Base-by-base conservation (phyloP, 2,797 vertebrate species). In the Capromys pilorides region DNA sequence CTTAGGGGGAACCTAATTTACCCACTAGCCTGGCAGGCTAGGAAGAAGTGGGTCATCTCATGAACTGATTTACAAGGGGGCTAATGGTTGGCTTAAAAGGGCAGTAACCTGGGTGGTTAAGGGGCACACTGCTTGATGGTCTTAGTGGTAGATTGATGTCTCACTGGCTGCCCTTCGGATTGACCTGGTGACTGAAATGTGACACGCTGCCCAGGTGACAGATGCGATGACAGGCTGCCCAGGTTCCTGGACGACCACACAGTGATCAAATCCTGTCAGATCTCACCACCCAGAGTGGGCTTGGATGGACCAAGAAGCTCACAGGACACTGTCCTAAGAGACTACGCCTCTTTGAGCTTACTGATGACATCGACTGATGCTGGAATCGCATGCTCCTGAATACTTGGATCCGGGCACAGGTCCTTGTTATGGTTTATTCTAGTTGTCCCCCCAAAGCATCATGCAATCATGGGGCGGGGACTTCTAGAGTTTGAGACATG, bases 241-340 rank as follows among this genome's bases (percentile, higher is more conserved):
- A 19, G 45, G 19, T 6, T 33, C 33, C 71, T 24, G 62, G 39
- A 80, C 39, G 80, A 14, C 2, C 6, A 59, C 28, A 33, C 0
- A 54, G 67, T 71, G 69, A 26, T 19, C 45, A 81, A 90, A 13
- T 26, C n/a, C 36, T 2, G 9, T 31, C 64, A n/a, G n/a, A n/a
- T n/a, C n/a, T 26, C 66, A 64, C 0, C 12, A 57, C 3, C 22
- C 78, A 18, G 49, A 64, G 8, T 0, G 54, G 31, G 11, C 33
- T 77, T 6, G 11, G 57, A 57, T 19, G 2, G 8, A 26, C n/a
- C 7, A 31, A 8, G 36, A 19, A 54, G 36, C 36, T 75, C 28
- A 1, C 3, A 0, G 36, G 26, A 24, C 45, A 14, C 19, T 8
- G 18, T 54, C 41, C 19, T 0, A 39, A 59, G 13, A 51, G 36